Percentiles rank a stretch among this genome's conserved stretches.
phyloP scores from a whole-genome alignment of 2,888 invertebrate species.

The Sialis fuliginosa region DNA sequence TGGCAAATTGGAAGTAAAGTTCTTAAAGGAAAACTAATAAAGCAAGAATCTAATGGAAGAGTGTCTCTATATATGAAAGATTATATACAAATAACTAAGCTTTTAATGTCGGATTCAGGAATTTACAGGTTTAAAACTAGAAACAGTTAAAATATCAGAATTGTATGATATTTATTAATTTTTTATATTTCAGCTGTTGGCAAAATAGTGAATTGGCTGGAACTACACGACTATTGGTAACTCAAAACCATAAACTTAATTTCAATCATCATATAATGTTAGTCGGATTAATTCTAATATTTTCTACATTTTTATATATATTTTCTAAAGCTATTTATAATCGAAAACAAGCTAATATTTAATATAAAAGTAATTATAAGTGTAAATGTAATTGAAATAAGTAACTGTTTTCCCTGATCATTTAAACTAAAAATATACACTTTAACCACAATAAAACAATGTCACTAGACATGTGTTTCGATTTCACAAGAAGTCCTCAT shows the following conservation, averaged over 20 bases:
- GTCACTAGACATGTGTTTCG: too few species aligned
- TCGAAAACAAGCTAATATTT: constrained; percentile 20
- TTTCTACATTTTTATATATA: constrained; percentile 23
- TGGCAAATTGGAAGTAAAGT: constrained; percentile 37
- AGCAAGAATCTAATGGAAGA: constrained; percentile 30
- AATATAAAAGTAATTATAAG: background rate
- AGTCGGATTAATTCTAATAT: constrained; percentile 23
- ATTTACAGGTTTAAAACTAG: constrained; percentile 33
- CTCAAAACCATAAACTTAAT: constrained; percentile 25
- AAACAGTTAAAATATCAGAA: background rate
- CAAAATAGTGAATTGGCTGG: constrained; percentile 37
- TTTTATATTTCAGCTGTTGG: constrained; percentile 39
- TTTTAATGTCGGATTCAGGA: constrained; percentile 33
- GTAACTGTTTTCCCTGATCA: too few species aligned
- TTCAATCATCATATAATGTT: constrained; percentile 30
- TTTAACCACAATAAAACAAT: too few species aligned
- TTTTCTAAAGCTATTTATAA: constrained; percentile 26
- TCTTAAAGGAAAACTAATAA: constrained; percentile 29
- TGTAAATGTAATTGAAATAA: too few species aligned
- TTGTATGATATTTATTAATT: background rate
- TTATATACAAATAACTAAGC: constrained; percentile 33
- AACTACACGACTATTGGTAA: constrained; percentile 36
- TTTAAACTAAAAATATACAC: too few species aligned
- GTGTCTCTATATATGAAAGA: constrained; percentile 37
- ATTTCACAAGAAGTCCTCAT: too few species aligned